Conservation (phyloP, 2,888 invertebrate species). For the Blera fallax region DNA sequence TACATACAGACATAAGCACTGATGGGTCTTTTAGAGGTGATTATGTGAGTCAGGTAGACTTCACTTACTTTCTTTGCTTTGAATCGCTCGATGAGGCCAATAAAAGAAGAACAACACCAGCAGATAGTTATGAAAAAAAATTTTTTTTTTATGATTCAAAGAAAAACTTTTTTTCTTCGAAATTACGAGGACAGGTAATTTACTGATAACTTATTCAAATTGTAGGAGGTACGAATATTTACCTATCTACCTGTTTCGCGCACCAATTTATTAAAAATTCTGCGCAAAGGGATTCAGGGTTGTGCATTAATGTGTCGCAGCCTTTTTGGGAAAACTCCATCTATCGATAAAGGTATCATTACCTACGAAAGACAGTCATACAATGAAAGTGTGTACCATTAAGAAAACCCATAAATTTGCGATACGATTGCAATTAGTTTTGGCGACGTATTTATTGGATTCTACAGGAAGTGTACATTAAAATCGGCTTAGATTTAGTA, state of each 20-base stretch:
- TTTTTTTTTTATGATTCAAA: conserved; percentile 26
- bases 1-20: background rate
- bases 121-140: background rate
- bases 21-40: conserved; percentile 35
- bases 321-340: background rate
- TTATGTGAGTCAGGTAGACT: conserved; percentile 57
- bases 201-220: conserved; percentile 2
- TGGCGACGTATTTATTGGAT: conserved; percentile 18
- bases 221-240: no score
- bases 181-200: conserved; percentile 2
- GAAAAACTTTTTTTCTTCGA: background rate
- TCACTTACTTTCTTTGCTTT: conserved; percentile 66
- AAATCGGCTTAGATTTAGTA: background rate
- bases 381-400: background rate
- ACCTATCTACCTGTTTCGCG: conserved; percentile 22
- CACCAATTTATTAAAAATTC: background rate
- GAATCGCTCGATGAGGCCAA: background rate
- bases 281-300: conserved; percentile 17
- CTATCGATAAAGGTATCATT: no score
- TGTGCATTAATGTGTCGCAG: background rate
- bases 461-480: background rate
- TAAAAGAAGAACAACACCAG: conserved; percentile 35
- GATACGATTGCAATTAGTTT: conserved; percentile 46
- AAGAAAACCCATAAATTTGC: conserved; percentile 4
- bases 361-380: background rate